Conservation (phyloP, 2,797 vertebrate species). For the Microcaecilia unicolor region DNA sequence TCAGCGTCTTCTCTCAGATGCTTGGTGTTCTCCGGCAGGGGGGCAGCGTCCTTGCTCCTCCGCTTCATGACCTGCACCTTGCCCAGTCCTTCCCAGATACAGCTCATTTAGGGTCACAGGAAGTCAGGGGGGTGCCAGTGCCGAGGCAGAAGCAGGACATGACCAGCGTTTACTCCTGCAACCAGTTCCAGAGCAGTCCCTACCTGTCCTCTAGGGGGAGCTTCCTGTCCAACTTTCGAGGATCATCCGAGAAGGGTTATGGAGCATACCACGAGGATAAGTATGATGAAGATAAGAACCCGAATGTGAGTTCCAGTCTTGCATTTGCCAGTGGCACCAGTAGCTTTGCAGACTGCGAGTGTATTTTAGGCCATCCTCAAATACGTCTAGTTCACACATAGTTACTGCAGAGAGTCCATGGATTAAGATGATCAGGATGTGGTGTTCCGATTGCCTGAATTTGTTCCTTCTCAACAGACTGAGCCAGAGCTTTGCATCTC, state of each 20-base stretch:
- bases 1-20: constrained; percentile 68
- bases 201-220: constrained; percentile 55
- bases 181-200: constrained; percentile 30
- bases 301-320: constrained; percentile 76
- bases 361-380: too few species aligned
- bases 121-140: constrained; percentile 8
- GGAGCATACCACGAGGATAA: constrained; percentile 64
- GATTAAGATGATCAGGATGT: too few species aligned
- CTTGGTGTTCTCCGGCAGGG: constrained; percentile 47
- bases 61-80: constrained; percentile 16
- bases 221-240: constrained; percentile 55
- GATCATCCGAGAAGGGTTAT: constrained; percentile 74
- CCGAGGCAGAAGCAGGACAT: not conserved
- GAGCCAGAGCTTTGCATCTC: too few species aligned
- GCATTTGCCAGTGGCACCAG: too few species aligned
- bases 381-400: too few species aligned
- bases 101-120: not conserved
- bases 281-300: constrained; percentile 75
- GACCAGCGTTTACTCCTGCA: not conserved
- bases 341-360: too few species aligned
- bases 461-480: too few species aligned
- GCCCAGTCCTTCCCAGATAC: constrained; percentile 19
- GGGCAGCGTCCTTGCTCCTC: not conserved
- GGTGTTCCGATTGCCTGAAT: too few species aligned
- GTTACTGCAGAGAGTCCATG: too few species aligned